Base-by-base conservation (phyloP, 2,113 vertebrate species). In the Corapipo altera region DNA sequence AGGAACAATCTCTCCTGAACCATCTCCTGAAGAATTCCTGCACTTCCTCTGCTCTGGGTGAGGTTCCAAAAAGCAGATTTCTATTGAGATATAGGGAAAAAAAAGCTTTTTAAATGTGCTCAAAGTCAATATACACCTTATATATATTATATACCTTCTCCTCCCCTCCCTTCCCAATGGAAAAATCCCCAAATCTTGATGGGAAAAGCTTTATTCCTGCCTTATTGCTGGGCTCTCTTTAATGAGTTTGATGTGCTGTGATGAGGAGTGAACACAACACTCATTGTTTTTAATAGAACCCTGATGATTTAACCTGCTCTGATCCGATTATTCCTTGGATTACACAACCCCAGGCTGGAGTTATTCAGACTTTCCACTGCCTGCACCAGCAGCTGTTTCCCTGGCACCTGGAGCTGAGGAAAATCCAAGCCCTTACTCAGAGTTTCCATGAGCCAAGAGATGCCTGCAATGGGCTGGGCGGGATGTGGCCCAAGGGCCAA, bases 361-460 rank as follows among this genome's bases (percentile, higher is more conserved):
- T 93, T 93, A 93, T 9, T 96, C 95, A 97, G 69, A 89, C 78
- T 96, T 96, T 96, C 95, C 96, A 95, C 71, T 58, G 93, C 95
- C 93, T 85, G 87, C 35, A 81, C 88, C 71, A 73, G 93, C 96
- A 96, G 96, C 95, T 96, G 95, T 46, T 83, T 70, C 89, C 52
- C 80, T 91, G 85, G 85, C 90, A 70, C 90, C 94, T 33, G 49
- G 62, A 95, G 95, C 89, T 76, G 33, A 27, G 92, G 85, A 94
- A 88, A 92, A 88, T 28, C 30, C 82, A 85, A 76, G 48, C 71
- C 49, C 91, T 88, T 70, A 8, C 83, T 95, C 96, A 94, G 67
- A 83, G 65, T 96, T 96, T 97, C 96, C 96, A 96, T 94, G 80
- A 95, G 94, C 73, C 91, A 87, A 85, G 77, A 2, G 20, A 44